Percentiles rank a stretch among this genome's conserved stretches.
These are phyloP conservation scores for Antheraea mylitta DNA, from an alignment of 1,140 invertebrate species.

Conservation along the genomic window DNA sequence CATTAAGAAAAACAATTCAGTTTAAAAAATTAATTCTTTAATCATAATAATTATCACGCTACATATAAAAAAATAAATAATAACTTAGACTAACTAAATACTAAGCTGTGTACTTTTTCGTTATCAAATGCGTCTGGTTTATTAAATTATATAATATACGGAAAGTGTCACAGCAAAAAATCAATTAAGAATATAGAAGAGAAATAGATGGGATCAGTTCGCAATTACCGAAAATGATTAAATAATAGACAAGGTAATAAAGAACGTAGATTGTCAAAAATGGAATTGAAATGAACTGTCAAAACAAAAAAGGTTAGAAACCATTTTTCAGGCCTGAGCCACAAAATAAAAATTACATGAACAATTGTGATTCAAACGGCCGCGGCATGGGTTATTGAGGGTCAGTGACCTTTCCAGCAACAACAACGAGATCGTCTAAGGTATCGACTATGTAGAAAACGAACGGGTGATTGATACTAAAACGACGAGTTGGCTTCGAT, in stretches of 20 bases:
- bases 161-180: slow-evolving; percentile 23
- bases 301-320: background rate
- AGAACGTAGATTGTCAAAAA: slow-evolving; percentile 6
- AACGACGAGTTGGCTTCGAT: slow-evolving; percentile 54
- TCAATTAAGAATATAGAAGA: background rate
- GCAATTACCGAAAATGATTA: slow-evolving; percentile 6
- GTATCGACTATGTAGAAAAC: slow-evolving; percentile 84
- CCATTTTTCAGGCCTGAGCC: background rate
- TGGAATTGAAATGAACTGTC: slow-evolving; percentile 16
- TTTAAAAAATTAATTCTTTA: slow-evolving; percentile 62
- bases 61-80: slow-evolving; percentile 54
- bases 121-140: slow-evolving; percentile 79
- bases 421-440: slow-evolving; percentile 80
- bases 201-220: too few species aligned
- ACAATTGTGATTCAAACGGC: slow-evolving; percentile 30
- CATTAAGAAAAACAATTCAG: slow-evolving; percentile 1
- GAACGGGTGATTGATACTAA: slow-evolving; percentile 83
- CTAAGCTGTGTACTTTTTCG: slow-evolving; percentile 77
- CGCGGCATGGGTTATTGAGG: slow-evolving; percentile 56
- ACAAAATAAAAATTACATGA: background rate
- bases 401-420: slow-evolving; percentile 81
- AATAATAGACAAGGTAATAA: slow-evolving; percentile 1
- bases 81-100: slow-evolving; percentile 50
- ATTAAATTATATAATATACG: slow-evolving; percentile 18
- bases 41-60: slow-evolving; percentile 62